Base-by-base conservation (phyloP, 2,888 invertebrate species). In the Byasa hedistus region DNA sequence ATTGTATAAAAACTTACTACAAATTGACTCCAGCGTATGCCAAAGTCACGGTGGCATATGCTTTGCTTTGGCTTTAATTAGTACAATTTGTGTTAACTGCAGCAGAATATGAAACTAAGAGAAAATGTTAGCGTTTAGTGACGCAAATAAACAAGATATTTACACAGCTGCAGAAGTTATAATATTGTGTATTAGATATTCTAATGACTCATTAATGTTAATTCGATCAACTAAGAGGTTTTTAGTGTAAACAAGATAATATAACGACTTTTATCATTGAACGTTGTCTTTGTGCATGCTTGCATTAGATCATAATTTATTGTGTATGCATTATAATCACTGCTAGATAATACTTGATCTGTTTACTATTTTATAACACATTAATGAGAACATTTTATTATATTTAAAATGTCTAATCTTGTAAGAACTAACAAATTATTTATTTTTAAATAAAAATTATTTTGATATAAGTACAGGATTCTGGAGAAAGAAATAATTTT, bases 11-110 rank as follows among this genome's bases (percentile, higher is more conserved):
- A 78, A 80, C 79, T 75, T 78, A 78, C 77, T 78, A 74, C 70
- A 82, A 84, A 83, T 85, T 84, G 81, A 78, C 78, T 78, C 70
- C 75, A 74, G 70, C 74, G 72, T 69, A 73, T 71, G 72, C 71
- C 68, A 69, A 75, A 83, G 84, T 84, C 86, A 87, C 80, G 85
- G 88, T 86, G 83, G 82, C 87, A 87, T 87, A 87, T 87, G 87
- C 80, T 79, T 81, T 80, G 79, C 79, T 81, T 84, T 81, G 77
- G 70, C 69, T 75, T 68, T 80, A 85, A 86, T 85, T 85, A 78
- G 77, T 79, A 72, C 79, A 82, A 83, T 82, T 82, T 72, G 15
- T 61, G 57, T 65, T 57, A 61, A 57, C 48, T 54, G 32, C 44
- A 65, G 65, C 48, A 39, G 36, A 51, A 61, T 63, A 32, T 57